These are phyloP conservation scores for Chinchilla lanigera DNA, from an alignment of 2,113 vertebrate species.

Conservation along the genomic window DNA sequence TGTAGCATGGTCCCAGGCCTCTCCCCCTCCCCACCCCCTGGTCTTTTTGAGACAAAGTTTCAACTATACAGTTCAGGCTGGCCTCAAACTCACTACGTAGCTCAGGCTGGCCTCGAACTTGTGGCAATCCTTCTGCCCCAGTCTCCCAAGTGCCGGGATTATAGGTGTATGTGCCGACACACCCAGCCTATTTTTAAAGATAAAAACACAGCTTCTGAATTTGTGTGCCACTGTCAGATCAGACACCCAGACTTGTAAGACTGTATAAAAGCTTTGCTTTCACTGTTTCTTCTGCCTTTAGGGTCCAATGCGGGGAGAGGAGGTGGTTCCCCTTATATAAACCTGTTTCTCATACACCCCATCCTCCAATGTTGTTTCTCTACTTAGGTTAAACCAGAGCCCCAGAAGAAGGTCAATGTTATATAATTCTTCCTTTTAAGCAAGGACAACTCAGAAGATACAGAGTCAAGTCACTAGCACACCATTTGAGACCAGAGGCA, in stretches of 20 bases:
- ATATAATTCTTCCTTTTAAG: background rate
- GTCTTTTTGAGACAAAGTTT: too few relatives aligned
- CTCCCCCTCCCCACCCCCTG: too few relatives aligned
- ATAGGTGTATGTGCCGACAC: background rate
- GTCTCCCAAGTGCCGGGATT: background rate
- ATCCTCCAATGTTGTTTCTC: background rate
- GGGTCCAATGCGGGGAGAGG: background rate
- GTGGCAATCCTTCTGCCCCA: background rate
- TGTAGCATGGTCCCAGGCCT: background rate
- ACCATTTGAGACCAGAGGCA: background rate
- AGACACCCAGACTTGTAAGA: background rate
- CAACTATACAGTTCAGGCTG: background rate
- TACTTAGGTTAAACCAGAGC: background rate
- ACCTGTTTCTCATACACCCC: background rate
- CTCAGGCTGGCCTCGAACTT: background rate
- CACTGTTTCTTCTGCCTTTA: background rate
- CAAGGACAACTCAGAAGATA: background rate
- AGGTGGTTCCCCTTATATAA: background rate
- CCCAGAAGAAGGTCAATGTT: background rate
- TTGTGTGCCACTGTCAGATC: background rate
- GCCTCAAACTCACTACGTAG: background rate
- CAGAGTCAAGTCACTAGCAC: background rate
- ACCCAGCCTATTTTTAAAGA: background rate
- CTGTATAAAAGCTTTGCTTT: background rate
- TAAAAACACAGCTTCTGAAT: background rate